Base-by-base conservation (phyloP, 2,113 vertebrate species). In the Datnioides undecimradiatus region DNA sequence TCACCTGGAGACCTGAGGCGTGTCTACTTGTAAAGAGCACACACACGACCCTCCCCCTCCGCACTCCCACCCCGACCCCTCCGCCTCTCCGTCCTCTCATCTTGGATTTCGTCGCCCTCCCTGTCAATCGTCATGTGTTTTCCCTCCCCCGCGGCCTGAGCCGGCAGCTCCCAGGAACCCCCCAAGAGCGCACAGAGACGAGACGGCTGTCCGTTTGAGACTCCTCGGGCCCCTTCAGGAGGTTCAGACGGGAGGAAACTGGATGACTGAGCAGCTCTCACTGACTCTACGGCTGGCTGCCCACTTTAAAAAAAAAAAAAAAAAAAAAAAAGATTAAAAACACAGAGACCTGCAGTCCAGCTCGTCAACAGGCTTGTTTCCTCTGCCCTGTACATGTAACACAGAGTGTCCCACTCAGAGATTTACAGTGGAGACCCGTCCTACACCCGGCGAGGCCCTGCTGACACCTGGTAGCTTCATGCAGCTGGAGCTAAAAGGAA, bases 1-100 rank as follows among this genome's bases (percentile, higher is more conserved):
- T 98, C 98, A 8, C 98, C 98, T 0, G 98, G 98, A 90, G 98
- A 99, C 94, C 96, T 99, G 85, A 95, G 98, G 81, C 97, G 98
- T 76, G 98, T 99, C 90, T 99, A 99, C 95, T 97, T 99, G 96
- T 99, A 97, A 99, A 96, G 92, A 92, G 87, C 80, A 87, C 84
- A 73, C 80, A 29, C 65, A 41, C 27, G 45, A 45, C 19, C 1
- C 21, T 57, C 29, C 57, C 2, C 57, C 45, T 19, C 38, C n/a
- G n/a, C n/a, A n/a, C n/a, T n/a, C n/a, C n/a, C n/a, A n/a, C n/a
- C n/a, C n/a, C n/a, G n/a, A n/a, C n/a, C n/a, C n/a, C n/a, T n/a
- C n/a, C n/a, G n/a, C n/a, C n/a, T n/a, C n/a, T n/a, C n/a, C n/a
- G n/a, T 74, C 66, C 55, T 29, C 31, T 82, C 88, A 60, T 79